Conservation (phyloP, 2,888 invertebrate species). For the Drosophila macrothrix region DNA sequence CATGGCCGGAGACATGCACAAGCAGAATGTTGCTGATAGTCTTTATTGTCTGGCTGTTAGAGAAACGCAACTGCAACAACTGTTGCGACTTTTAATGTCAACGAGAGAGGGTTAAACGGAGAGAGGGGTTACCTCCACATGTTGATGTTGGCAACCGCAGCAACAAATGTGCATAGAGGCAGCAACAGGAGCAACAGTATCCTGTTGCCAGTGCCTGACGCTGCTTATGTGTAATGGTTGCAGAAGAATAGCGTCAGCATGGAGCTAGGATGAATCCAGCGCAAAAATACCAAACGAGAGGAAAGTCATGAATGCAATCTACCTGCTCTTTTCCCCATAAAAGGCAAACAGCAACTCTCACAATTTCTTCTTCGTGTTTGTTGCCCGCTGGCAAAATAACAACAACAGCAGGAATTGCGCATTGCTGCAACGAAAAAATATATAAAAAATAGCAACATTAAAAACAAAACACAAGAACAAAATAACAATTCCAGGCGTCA, state of each 20-base stretch:
- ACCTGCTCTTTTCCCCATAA: conserved; percentile 67
- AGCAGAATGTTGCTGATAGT: conserved; percentile 60
- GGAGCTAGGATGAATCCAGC: background rate
- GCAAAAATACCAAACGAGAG: conserved; percentile 50
- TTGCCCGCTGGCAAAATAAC: conserved; percentile 33
- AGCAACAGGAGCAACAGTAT: conserved; percentile 19
- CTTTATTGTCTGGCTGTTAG: conserved; percentile 69
- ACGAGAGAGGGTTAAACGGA: conserved; percentile 36
- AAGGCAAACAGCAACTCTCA: conserved; percentile 44
- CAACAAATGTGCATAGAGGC: conserved; percentile 72
- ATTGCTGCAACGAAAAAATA: conserved; percentile 21
- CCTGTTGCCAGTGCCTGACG: conserved; percentile 53
- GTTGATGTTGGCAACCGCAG: conserved; percentile 74
- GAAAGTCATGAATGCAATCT: conserved; percentile 66
- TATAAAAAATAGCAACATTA: conserved; percentile 11
- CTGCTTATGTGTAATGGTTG: conserved; percentile 78
- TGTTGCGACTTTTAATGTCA: conserved; percentile 74
- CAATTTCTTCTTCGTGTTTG: conserved; percentile 32
- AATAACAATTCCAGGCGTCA: conserved; percentile 2
- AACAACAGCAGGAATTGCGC: conserved; percentile 9
- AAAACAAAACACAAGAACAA: background rate
- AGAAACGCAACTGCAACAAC: conserved; percentile 59
- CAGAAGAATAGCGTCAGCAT: conserved; percentile 40
- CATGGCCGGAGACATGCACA: conserved; percentile 24
- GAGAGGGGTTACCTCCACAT: conserved; percentile 27